Evolutionary conservation across 37 sponge, comb jelly and placozoan genomes (phyloP), one percentile per base, ranked within the genome.

Genomic region (Theonella swinhoei): DNA sequence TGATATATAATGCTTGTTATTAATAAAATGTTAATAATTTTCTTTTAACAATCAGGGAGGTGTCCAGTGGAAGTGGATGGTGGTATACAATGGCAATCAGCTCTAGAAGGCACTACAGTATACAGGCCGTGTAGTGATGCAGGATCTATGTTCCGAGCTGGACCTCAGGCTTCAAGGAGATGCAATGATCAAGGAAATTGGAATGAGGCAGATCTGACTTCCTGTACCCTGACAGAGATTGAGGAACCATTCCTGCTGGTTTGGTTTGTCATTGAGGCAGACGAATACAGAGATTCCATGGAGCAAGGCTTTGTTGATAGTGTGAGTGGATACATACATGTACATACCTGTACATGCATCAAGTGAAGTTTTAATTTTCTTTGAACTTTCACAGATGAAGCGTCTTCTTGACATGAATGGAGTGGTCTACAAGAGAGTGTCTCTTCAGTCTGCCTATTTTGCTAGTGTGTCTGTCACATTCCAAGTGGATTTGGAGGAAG

Each of bases 241-340:
- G 62, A 47, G 30, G 61, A 7, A 30, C 61, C 77, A 30, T 76
- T 76, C 23, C 33, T 35, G 22, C 77, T 76, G 43, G 34, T 61
- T 2, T 76, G 77, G 77, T 59, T 76, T 76, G 77, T 62, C 22
- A 59, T 76, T 31, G 63, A 76, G 33, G 77, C 77, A n/a, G 61
- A 76, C 34, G 33, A 17, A 1, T 3, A 26, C 59, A 59, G 0
- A 29, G 37, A 61, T 61, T 59, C 31, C 38, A 59, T 17, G 54
- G 54, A 47, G 14, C 54, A 47, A 14, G 54, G 14, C 54, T 47
- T 47, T 47, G 54, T 47, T 47, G 54, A 59, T 20, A 76, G 54
- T 69, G 70, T 31, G 22, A 25, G 33, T 29, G 33, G 68, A 17
- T 14, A 42, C 25, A 54, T 25, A 24, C 58, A 26, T n/a, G n/a